Conservation (phyloP, 2,888 invertebrate species). For the Orthonychiurus folsomi region DNA sequence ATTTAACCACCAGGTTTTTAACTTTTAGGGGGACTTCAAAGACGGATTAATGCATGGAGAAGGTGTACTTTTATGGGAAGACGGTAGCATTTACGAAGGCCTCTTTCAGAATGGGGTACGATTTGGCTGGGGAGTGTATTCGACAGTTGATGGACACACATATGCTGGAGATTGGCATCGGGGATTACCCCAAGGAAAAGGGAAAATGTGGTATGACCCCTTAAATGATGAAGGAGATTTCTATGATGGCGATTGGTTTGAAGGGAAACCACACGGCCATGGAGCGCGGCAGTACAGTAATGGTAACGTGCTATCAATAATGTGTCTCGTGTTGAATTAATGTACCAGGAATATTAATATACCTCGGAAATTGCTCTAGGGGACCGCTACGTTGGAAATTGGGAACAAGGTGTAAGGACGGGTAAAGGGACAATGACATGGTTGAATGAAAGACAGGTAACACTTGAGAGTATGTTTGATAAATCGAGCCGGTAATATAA, state of each 20-base stretch:
- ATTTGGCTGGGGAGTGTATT: conserved; percentile 27
- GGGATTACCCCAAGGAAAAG: conserved; percentile 33
- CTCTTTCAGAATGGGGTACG: conserved; percentile 27
- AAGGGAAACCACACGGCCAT: conserved; percentile 1
- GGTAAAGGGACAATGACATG: conserved; percentile 38
- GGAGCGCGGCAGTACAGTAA: conserved; percentile 26
- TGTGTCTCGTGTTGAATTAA: no score
- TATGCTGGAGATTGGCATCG: conserved; percentile 25
- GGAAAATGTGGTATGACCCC: conserved; percentile 37
- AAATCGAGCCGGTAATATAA: background rate
- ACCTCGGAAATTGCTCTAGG: no score
- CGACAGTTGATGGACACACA: conserved; percentile 23
- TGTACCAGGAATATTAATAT: no score
- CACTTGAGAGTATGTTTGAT: no score
- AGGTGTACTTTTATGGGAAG: conserved; percentile 30
- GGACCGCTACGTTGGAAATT: conserved; percentile 31
- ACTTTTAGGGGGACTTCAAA: conserved; percentile 34
- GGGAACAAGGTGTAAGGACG: conserved; percentile 23
- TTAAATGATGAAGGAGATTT: conserved; percentile 27
- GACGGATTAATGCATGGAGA: conserved; percentile 31
- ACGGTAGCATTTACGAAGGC: conserved; percentile 31
- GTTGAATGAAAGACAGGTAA: conserved; percentile 28
- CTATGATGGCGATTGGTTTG: conserved; percentile 19
- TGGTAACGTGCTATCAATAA: no score
- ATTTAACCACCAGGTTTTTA: no score